Evolutionary conservation across 2,113 vertebrate species (phyloP).

Genomic region (Tympanuchus pallidicinctus): DNA sequence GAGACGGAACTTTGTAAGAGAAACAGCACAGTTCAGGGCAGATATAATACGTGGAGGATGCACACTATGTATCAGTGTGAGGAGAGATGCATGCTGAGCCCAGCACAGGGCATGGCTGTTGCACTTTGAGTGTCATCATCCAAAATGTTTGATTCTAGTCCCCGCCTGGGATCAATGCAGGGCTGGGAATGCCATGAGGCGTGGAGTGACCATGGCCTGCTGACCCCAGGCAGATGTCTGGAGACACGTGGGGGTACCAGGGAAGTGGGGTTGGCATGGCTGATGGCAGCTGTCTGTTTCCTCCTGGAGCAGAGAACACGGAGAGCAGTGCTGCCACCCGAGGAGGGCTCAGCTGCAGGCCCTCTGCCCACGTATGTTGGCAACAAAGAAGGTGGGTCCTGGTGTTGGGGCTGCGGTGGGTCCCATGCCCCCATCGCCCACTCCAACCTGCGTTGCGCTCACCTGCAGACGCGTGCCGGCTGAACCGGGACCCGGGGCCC

Average conservation of each 20-base stretch:
- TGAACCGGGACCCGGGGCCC: conserved; percentile 79
- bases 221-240: neutral
- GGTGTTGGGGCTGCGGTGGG: accelerated
- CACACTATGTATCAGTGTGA: neutral
- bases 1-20: neutral
- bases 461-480: conserved; percentile 80
- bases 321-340: conserved; percentile 67
- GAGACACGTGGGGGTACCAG: accelerated
- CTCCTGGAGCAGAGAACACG: conserved; percentile 70
- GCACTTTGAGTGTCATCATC: neutral
- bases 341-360: conserved; percentile 78
- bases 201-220: neutral
- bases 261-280: neutral
- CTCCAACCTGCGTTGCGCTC: accelerated
- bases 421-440: accelerated
- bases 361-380: neutral
- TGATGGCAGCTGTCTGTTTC: neutral
- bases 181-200: neutral
- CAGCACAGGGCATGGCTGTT: neutral
- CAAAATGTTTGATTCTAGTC: neutral
- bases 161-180: neutral
- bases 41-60: neutral
- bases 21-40: neutral
- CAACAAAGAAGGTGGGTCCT: conserved; percentile 76
- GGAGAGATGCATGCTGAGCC: neutral